Evolutionary conservation across 1,140 invertebrate genomes (phyloP).

Genomic region (Drosophila azteca): DNA sequence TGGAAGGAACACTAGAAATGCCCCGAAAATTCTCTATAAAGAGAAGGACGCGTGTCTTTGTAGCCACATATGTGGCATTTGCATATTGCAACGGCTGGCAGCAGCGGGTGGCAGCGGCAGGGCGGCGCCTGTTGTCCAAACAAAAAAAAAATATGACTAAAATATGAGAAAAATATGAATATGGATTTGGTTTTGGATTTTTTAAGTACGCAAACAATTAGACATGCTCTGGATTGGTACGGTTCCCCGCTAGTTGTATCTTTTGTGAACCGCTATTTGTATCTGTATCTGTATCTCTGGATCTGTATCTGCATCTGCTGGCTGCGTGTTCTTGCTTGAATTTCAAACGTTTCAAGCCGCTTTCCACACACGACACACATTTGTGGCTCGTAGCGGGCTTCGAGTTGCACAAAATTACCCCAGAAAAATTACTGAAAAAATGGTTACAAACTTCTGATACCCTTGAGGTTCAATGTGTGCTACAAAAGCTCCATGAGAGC

Average conservation of each 20-base stretch:
- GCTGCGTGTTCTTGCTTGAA: constrained; percentile 28
- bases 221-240: constrained; percentile 50
- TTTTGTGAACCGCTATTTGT: not conserved
- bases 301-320: constrained; percentile 20
- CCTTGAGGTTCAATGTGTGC: too few species aligned
- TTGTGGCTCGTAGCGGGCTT: constrained; percentile 42
- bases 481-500: too few species aligned
- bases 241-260: constrained; percentile 4
- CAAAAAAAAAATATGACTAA: constrained; percentile 68
- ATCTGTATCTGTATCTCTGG: too few species aligned
- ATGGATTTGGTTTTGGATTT: constrained; percentile 21
- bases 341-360: constrained; percentile 62
- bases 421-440: too few species aligned
- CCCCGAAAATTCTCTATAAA: constrained; percentile 23
- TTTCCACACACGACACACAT: constrained; percentile 21
- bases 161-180: constrained; percentile 73
- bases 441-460: too few species aligned
- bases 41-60: constrained; percentile 4
- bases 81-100: constrained; percentile 49
- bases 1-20: constrained; percentile 24
- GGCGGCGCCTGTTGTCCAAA: constrained; percentile 59
- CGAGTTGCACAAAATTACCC: too few species aligned
- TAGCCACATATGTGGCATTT: constrained; percentile 68
- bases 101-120: constrained; percentile 36
- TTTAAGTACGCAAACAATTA: constrained; percentile 50